Base-by-base conservation (phyloP, 2,888 invertebrate genomes). In the Adela reaumurella region DNA sequence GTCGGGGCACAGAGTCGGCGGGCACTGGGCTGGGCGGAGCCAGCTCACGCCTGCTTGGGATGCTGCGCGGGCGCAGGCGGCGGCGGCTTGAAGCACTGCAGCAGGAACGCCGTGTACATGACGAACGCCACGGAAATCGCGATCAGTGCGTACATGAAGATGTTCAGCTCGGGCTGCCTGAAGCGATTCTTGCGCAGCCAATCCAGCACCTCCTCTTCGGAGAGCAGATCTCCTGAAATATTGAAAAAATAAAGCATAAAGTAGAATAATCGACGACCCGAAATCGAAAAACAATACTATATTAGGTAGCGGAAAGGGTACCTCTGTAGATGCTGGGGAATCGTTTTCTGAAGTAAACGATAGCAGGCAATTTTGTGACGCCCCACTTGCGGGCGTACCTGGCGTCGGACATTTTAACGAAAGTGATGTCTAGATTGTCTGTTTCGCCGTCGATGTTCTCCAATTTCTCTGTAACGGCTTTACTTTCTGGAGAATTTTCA, bases 371-470 rank as follows among this genome's bases (percentile, higher is more conserved):
- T 65, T 92, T 91, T 1, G 90, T 92, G 16, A 95, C 94, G 18
- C 95, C 95, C 91, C 95, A 95, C 72, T 94, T 95, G 48, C 92
- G 84, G 14, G 95, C 95, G 65, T 94, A 95, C 42, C 94, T 83
- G 0, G 91, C 84, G 67, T 95, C 95, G 50, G 91, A 88, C 89
- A 96, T 94, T 73, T 95, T 94, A 0, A 95, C 94, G 66, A 96
- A 94, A 2, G 94, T 93, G 54, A 96, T 94, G 62, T 95, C 94
- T 62, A 96, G 81, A 68, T 93, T 93, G 64, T 95, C 94, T 0
- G 94, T 94, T 72, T 97, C 96, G 58, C 93, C 92, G 63, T 97
- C 97, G 57, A 97, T 96, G 57, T 91, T 92, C 65, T 97, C 97
- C 52, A 97, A 70, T 64, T 91, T 91, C 53, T 90, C 89, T 57